Evolutionary conservation across 2,888 invertebrate species (phyloP), one percentile per base, ranked within the genome.

Genomic region (Hololepta plana): DNA sequence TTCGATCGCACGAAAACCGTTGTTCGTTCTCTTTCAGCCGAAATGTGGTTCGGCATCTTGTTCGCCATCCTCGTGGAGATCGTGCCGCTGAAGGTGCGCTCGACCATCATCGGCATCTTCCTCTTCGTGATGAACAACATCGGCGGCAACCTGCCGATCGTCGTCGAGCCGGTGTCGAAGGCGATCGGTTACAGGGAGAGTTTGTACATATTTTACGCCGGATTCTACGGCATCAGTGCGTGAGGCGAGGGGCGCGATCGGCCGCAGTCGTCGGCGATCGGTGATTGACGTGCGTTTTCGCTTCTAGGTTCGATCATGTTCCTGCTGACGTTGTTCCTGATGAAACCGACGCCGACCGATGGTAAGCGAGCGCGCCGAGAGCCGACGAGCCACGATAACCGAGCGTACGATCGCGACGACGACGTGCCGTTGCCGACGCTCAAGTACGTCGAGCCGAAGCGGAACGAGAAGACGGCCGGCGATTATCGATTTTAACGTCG

Each of bases 1-100:
- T 13, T 14, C 5, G 3, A 15, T 12, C 6, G 20, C 13, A 27
- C 16, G 11, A 13, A 15, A n/a, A 27, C 26, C 20, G 17, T 14
- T 22, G 4, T 21, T 26, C 20, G 7, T 29, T 34, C 27, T 13
- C 29, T 59, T 59, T 6, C 58, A 79, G 85, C 87, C 42, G 87
- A 87, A 58, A 87, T 85, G 85, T 88, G 87, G 87, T 87, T 87
- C 53, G 87, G 87, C 24, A 85, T 88, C 35, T 72, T 87, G 3
- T 87, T 87, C 51, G 85, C 87, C 3, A 79, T 87, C 44, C 62
- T 88, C 3, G 84, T 88, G 2, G 87, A 87, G 57, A 79, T 8
- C 21, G 21, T 11, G 11, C 21, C 5, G n/a, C 21, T 4, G 21
- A 4, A n/a, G 5, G 21, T 8, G 21, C 21, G 21, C 21, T 9